Base-by-base conservation (phyloP, 1,140 invertebrate species). In the Drosophila fuyamai region DNA sequence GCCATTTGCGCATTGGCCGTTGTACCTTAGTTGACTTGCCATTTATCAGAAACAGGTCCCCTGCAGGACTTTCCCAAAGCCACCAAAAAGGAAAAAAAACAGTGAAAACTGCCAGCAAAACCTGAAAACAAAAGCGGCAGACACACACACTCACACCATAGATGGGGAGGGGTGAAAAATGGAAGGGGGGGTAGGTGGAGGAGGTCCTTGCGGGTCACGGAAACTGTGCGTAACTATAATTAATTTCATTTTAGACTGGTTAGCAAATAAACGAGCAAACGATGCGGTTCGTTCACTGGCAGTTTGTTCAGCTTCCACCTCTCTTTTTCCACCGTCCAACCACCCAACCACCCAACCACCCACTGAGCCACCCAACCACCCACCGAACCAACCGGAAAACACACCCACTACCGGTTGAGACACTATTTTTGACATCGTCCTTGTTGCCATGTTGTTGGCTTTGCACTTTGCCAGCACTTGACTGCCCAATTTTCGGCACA, bases 231-330 rank as follows among this genome's bases (percentile, higher is more conserved):
- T 80, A 88, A 89, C 83, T 88, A 88, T 88, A 83, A 88, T 88
- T 88, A 88, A 88, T 88, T 89, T 88, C 83, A 88, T 88, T 88
- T 88, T 88, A 89, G 83, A 88, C 83, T 80, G 86, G 84, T 88
- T 88, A 83, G 83, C 83, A 88, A 88, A 89, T 88, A 88, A 88
- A 83, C 84, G 83, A 89, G 83, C 83, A 86, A 86, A 86, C 83
- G 83, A 88, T 88, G 83, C 60, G 84, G 83, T 83, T 70, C 73
- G 44, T 62, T 81, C 29, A 67, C 67, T 80, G 68, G 59, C 53
- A 66, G 60, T 50, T 58, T 68, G 56, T 46, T 70, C 47, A 62
- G 55, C 48, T 44, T 16, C 8, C 4, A 27, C 46, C 36, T 9
- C 23, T 53, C 16, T 10, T 32, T 32, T 32, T n/a, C n/a, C n/a